Conservation (phyloP, 2,797 vertebrate genomes). For the Lutjanus campechanus region DNA sequence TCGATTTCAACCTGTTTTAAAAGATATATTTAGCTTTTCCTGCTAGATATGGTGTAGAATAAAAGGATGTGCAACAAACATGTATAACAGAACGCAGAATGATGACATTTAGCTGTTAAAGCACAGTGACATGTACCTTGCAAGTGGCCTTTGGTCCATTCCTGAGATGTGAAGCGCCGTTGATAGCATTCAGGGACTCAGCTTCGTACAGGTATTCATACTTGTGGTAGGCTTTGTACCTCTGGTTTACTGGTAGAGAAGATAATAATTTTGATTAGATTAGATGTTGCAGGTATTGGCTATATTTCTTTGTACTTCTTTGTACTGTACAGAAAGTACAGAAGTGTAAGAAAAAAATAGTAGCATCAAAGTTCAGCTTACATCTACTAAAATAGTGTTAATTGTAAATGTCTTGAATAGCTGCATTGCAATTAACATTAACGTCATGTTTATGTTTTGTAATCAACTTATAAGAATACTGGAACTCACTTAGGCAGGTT, state of each 20-base stretch:
- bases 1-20: conserved; percentile 87
- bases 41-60: background rate
- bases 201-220: conserved; percentile 91
- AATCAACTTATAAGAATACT: background rate
- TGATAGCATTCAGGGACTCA: conserved; percentile 86
- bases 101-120: background rate
- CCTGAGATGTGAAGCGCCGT: conserved; percentile 81
- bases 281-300: background rate
- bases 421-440: background rate
- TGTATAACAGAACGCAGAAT: background rate
- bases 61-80: background rate
- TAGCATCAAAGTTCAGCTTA: background rate
- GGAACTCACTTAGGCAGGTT: conserved; percentile 34
- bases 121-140: conserved; percentile 59
- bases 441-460: background rate
- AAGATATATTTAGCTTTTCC: background rate
- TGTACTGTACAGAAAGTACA: background rate
- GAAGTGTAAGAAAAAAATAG: background rate
- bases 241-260: conserved; percentile 83
- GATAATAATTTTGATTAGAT: conserved; percentile 36
- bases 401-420: background rate
- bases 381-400: background rate
- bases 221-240: conserved; percentile 89
- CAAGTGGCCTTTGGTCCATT: conserved; percentile 35
- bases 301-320: too few species aligned